phyloP scores from a whole-genome alignment of 2,797 vertebrate species.

The Alfaro cultratus region DNA sequence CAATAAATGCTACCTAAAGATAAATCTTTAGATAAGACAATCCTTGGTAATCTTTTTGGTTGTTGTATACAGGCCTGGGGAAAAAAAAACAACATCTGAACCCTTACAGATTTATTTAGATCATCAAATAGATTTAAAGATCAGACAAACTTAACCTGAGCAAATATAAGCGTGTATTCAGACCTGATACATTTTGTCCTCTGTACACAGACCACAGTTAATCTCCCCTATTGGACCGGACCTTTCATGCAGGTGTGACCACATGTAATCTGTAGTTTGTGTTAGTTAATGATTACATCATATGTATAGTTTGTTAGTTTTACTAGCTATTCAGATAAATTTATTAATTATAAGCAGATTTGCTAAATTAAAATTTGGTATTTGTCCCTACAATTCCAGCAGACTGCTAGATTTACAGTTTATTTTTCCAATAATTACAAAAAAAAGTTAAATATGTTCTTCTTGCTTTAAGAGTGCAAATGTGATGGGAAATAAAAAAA shows the following conservation, averaged over 20 bases:
- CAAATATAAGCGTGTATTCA: too few species aligned
- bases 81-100: not conserved
- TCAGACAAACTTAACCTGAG: too few species aligned
- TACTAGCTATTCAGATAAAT: not conserved
- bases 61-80: not conserved
- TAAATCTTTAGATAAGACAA: too few species aligned
- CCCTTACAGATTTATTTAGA: too few species aligned
- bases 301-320: not conserved
- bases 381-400: not conserved
- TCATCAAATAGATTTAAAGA: too few species aligned
- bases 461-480: not conserved
- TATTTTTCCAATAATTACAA: not conserved
- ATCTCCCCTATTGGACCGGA: too few species aligned
- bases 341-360: not conserved
- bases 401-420: not conserved
- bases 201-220: too few species aligned
- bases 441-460: not conserved
- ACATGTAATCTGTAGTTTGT: not conserved
- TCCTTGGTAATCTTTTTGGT: too few species aligned
- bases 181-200: too few species aligned
- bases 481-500: not conserved
- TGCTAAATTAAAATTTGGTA: not conserved
- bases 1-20: not conserved
- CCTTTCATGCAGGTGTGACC: too few species aligned
- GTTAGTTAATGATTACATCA: not conserved